These are phyloP conservation scores for Neopelma chrysocephalum DNA, from an alignment of 2,797 vertebrate genomes.

Conservation along the genomic window DNA sequence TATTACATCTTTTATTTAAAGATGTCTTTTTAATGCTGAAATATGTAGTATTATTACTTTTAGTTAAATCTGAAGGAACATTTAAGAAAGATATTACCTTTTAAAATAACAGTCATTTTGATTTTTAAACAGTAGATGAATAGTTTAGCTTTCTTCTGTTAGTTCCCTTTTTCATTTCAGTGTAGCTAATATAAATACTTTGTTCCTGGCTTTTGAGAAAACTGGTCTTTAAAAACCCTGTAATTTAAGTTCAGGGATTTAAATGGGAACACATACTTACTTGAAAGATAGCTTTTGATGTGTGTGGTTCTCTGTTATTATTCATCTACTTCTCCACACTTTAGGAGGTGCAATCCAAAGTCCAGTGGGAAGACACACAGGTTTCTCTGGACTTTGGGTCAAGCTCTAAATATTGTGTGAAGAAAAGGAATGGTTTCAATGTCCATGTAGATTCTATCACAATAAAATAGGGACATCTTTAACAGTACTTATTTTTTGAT, in stretches of 20 bases:
- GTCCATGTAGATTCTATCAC: not conserved
- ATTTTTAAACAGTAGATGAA: constrained; percentile 27
- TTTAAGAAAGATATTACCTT: not conserved
- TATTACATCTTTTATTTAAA: constrained; percentile 6
- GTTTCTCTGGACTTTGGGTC: not conserved
- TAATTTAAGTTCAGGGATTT: constrained; percentile 64
- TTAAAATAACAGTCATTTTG: constrained; percentile 27
- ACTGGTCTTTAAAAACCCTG: constrained; percentile 41
- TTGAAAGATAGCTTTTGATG: constrained; percentile 56
- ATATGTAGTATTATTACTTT: not conserved
- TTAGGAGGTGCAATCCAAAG: not conserved
- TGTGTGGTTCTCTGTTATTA: constrained; percentile 28
- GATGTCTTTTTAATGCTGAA: not conserved
- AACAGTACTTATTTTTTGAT: not conserved
- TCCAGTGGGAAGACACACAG: not conserved
- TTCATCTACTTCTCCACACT: not conserved
- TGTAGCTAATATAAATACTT: constrained; percentile 57
- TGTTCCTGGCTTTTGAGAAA: constrained; percentile 56
- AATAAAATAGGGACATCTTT: not conserved
- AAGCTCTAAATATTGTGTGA: not conserved
- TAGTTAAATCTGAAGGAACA: not conserved
- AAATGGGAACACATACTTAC: constrained; percentile 36
- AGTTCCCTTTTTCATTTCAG: constrained; percentile 24
- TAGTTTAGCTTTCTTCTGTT: not conserved
- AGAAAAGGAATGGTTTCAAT: not conserved